A percentile compares a stretch with the other conserved stretches of the same genome.
Evolutionary conservation across 2,797 vertebrate species (phyloP).

Genomic region (Bovichtus diacanthus): DNA sequence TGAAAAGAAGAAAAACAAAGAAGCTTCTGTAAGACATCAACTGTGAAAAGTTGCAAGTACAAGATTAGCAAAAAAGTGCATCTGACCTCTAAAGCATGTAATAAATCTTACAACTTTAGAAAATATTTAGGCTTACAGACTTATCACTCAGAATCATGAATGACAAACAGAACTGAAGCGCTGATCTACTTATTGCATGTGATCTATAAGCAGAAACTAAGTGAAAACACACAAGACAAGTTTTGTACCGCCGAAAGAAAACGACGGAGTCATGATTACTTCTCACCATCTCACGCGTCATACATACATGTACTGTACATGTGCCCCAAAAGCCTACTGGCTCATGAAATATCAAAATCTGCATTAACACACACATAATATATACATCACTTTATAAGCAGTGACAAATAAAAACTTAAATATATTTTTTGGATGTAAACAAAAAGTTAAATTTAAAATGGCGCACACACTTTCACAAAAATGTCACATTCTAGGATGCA

Average conservation of each 20-base stretch:
- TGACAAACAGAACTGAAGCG: constrained; percentile 11
- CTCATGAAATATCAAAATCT: constrained; percentile 64
- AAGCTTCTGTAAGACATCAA: neutral
- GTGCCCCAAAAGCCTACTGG: constrained; percentile 53
- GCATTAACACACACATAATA: constrained; percentile 62
- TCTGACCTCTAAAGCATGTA: constrained; percentile 4
- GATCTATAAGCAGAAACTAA: constrained; percentile 11
- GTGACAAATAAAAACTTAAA: constrained; percentile 64
- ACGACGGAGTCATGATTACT: constrained; percentile 43
- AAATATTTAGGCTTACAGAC: constrained; percentile 4
- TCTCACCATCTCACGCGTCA: constrained; percentile 25
- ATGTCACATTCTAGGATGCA: constrained; percentile 71
- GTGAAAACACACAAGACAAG: constrained; percentile 2
- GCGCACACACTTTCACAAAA: constrained; percentile 58
- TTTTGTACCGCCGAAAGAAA: constrained; percentile 14
- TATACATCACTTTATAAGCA: constrained; percentile 58
- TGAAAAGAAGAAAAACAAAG: constrained; percentile 11
- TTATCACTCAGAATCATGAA: neutral
- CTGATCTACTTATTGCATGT: neutral
- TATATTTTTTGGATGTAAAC: constrained; percentile 69
- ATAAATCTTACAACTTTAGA: constrained; percentile 12
- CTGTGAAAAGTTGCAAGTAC: neutral
- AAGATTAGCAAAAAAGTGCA: constrained; percentile 16
- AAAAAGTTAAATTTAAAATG: constrained; percentile 64
- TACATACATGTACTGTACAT: constrained; percentile 48